phyloP scores from a whole-genome alignment of 2,113 vertebrate genomes.

The Pristiophorus japonicus region DNA sequence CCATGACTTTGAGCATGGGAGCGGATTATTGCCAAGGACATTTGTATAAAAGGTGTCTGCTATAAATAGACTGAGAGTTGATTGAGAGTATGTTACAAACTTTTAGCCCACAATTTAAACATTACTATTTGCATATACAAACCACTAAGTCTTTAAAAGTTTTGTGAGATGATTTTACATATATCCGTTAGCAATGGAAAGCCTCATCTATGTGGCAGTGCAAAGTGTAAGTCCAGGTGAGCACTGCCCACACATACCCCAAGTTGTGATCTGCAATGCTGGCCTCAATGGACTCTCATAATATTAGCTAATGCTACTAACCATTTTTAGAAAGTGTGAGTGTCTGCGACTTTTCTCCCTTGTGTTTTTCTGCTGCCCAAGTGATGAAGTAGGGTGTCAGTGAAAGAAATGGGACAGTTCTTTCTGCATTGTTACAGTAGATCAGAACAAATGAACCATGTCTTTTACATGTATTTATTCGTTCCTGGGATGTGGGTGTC shows the following conservation, averaged over 20 bases:
- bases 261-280: not conserved
- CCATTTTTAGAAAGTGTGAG: not conserved
- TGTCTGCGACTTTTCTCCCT: not conserved
- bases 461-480: no score
- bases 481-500: no score
- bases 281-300: not conserved
- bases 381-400: not conserved
- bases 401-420: not conserved
- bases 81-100: no score
- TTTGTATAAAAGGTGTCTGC: no score
- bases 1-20: no score
- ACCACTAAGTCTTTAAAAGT: no score
- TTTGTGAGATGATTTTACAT: no score
- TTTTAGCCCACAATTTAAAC: no score
- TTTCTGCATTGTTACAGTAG: not conserved
- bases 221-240: not conserved
- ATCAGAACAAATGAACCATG: not conserved
- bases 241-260: not conserved
- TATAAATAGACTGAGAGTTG: no score
- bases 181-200: no score
- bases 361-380: not conserved
- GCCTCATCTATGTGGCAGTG: not conserved
- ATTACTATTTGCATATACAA: no score
- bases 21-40: no score
- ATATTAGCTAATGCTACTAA: not conserved